Conservation (phyloP, 2,888 invertebrate genomes). For the Colostygia pectinataria region DNA sequence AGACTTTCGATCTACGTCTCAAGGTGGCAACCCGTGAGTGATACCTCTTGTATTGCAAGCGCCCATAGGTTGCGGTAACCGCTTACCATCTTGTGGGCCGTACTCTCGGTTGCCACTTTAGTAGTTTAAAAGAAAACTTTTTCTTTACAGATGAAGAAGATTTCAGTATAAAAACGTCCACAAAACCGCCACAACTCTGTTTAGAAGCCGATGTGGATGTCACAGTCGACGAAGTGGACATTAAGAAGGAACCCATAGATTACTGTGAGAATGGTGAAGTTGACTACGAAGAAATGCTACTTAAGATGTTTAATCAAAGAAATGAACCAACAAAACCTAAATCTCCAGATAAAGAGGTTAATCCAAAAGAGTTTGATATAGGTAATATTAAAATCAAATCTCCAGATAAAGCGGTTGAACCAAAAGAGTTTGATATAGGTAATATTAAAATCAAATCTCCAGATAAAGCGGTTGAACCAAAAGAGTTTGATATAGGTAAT, state of each 20-base stretch:
- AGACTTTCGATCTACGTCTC: no score
- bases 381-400: not conserved
- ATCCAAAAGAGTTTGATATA: no score
- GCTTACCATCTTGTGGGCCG: no score
- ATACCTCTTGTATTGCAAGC: no score
- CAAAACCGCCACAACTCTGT: not conserved
- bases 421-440: no score
- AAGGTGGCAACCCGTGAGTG: no score
- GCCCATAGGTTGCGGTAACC: no score
- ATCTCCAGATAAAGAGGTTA: not conserved
- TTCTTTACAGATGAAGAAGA: slow-evolving; percentile 1
- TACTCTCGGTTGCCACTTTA: no score
- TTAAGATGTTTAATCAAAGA: slow-evolving; percentile 20
- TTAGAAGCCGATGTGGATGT: slow-evolving; percentile 1
- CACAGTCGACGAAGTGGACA: slow-evolving; percentile 10
- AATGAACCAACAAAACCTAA: not conserved
- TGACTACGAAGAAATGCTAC: slow-evolving; percentile 21
- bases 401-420: not conserved
- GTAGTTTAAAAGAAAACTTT: not conserved
- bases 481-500: not conserved
- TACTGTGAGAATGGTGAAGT: slow-evolving; percentile 6
- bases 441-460: slow-evolving; percentile 21
- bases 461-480: not conserved
- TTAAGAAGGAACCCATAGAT: slow-evolving; percentile 11
- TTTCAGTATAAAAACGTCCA: not conserved